phyloP scores from a whole-genome alignment of 2,113 vertebrate species.

The Urocitellus parryii region DNA sequence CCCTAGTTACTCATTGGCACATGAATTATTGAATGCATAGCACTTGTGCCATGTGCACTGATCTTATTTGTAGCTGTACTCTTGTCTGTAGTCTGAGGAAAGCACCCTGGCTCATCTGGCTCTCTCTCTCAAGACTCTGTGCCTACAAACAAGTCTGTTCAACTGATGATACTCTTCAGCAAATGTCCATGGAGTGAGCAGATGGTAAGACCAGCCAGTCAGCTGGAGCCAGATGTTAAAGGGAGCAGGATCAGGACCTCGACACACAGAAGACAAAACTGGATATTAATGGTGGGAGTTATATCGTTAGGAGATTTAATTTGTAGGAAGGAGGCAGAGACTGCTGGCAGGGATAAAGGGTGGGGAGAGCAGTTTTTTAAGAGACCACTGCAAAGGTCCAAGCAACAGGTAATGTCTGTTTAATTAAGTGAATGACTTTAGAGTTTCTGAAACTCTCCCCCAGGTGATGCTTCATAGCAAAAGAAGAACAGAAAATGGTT shows the following conservation, averaged over 20 bases:
- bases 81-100: neutral
- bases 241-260: neutral
- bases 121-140: neutral
- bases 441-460: neutral
- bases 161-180: neutral
- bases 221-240: neutral
- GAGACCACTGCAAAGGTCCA: neutral
- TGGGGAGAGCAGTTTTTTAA: neutral
- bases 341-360: neutral
- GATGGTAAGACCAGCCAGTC: neutral
- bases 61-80: neutral
- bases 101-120: neutral
- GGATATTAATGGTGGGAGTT: neutral
- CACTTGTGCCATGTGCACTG: fast-evolving
- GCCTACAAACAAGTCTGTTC: fast-evolving
- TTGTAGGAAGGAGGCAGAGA: neutral
- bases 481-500: neutral
- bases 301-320: neutral
- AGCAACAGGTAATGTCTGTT: neutral
- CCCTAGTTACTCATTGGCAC: neutral
- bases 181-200: neutral
- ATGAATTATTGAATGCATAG: neutral
- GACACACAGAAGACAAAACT: neutral
- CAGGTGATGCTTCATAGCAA: neutral
- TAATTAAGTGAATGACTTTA: neutral